Evolutionary conservation across 2,113 vertebrate genomes (phyloP), one percentile per base, ranked within the genome.

Genomic region (Oceanodroma tethys): DNA sequence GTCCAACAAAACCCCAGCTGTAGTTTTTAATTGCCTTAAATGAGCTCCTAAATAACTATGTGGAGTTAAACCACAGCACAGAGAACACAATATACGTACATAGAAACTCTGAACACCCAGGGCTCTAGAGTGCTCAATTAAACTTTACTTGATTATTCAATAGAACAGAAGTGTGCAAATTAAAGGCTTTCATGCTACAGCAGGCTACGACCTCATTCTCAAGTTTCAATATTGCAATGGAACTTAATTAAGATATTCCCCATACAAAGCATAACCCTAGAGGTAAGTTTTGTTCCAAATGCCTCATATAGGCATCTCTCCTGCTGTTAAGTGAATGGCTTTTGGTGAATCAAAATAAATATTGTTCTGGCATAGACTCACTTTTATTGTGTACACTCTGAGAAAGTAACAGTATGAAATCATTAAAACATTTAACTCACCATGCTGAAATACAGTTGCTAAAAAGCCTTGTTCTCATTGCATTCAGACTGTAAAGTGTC

Each of bases 191-290:
- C 81, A 73, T 93, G 89, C 71, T 97, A 81, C 93, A 97, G 95
- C 89, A 93, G 91, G 91, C 96, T 95, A 93, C 27, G 4, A 91
- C 93, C 93, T 95, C 93, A 63, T 96, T 97, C 95, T 95, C 79
- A 73, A 81, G 72, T 86, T 97, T 96, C 95, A 97, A 66, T 96
- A 96, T 93, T 94, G 87, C 95, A 96, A 81, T 83, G 84, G 83
- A 95, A 96, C 75, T 97, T 97, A 95, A 97, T 97, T 97, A 96
- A 96, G 81, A 87, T 95, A 95, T 93, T 96, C 78, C 81, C 84
- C 13, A 34, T 62, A 95, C 73, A 95, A 95, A 91, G 48, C 58
- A 76, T 90, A 88, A 88, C 67, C 82, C 88, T 91, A 96, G 93
- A 94, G 94, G 89, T 92, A 94, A 76, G 62, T 90, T 97, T 97